phyloP scores from a whole-genome alignment of 2,888 invertebrate genomes.

The Cantharis nigra region DNA sequence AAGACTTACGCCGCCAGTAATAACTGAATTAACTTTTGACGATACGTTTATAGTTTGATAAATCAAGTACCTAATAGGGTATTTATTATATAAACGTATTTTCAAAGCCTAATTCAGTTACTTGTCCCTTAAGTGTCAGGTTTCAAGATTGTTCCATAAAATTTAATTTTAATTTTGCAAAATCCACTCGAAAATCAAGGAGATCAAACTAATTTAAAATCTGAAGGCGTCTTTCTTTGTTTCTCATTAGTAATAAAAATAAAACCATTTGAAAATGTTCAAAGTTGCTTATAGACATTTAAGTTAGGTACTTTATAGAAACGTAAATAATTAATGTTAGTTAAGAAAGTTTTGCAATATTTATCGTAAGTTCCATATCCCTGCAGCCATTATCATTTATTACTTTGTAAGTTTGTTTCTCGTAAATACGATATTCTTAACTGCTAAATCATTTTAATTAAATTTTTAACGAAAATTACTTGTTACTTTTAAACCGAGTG shows the following conservation, averaged over 20 bases:
- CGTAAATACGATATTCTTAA: not conserved
- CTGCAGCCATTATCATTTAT: not conserved
- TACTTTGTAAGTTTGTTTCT: not conserved
- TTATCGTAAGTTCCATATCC: not conserved
- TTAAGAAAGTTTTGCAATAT: not conserved
- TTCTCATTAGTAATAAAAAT: not conserved
- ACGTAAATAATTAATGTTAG: not conserved
- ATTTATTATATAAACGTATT: not conserved
- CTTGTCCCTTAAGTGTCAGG: not conserved
- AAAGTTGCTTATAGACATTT: not conserved
- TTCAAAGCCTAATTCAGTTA: not conserved
- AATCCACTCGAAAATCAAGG: not conserved
- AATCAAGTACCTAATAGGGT: not conserved
- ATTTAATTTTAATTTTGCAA: not conserved
- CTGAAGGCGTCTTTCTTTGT: not conserved
- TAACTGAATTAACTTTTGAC: not conserved
- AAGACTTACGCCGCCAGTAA: not conserved
- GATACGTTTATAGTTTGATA: not conserved
- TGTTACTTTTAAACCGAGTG: not conserved
- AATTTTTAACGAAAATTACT: not conserved
- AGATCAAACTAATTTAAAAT: not conserved
- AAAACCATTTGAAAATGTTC: not conserved
- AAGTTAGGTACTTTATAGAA: not conserved
- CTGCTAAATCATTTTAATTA: not conserved
- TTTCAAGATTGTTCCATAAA: not conserved